Conservation (phyloP, 2,797 vertebrate species). For the Oceanodroma leucorhoa region DNA sequence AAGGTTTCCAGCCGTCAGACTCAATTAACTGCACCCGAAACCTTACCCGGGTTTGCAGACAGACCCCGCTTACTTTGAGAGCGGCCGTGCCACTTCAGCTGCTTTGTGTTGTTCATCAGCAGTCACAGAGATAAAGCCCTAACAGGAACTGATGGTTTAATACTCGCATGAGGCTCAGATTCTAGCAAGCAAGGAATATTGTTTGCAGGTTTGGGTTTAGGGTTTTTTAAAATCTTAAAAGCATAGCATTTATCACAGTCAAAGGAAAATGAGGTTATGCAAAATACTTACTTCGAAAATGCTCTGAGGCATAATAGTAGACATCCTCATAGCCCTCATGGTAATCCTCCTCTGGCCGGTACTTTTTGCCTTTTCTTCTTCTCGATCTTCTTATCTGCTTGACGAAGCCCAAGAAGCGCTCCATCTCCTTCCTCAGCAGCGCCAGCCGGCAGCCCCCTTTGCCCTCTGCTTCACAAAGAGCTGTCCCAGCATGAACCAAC, state of each 20-base stretch:
- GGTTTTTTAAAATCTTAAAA: background rate
- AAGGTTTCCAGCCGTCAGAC: conserved; percentile 26
- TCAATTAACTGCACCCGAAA: conserved; percentile 53
- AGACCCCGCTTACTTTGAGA: background rate
- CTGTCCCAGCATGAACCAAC: conserved; percentile 52
- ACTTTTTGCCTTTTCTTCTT: conserved; percentile 94
- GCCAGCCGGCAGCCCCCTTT: conserved; percentile 17
- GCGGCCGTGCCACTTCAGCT: conserved; percentile 15
- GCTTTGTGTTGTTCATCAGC: background rate
- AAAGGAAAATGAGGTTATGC: conserved; percentile 13
- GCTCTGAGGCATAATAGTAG: conserved; percentile 93
- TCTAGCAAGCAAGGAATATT: background rate
- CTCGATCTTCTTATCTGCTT: conserved; percentile 89
- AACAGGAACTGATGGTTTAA: background rate
- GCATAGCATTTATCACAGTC: conserved; percentile 1
- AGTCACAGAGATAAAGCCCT: conserved; percentile 8
- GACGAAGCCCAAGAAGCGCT: conserved; percentile 92
- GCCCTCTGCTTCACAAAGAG: conserved; percentile 36
- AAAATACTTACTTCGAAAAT: conserved; percentile 88
- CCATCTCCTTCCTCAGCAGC: conserved; percentile 76
- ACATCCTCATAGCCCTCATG: conserved; percentile 98
- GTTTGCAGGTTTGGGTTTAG: background rate
- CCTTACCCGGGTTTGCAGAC: background rate
- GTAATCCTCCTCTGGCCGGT: conserved; percentile 96
- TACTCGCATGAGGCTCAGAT: background rate